Evolutionary conservation across 2,888 invertebrate genomes (phyloP), one percentile per base, ranked within the genome.

Genomic region (Cactoblastis cactorum): DNA sequence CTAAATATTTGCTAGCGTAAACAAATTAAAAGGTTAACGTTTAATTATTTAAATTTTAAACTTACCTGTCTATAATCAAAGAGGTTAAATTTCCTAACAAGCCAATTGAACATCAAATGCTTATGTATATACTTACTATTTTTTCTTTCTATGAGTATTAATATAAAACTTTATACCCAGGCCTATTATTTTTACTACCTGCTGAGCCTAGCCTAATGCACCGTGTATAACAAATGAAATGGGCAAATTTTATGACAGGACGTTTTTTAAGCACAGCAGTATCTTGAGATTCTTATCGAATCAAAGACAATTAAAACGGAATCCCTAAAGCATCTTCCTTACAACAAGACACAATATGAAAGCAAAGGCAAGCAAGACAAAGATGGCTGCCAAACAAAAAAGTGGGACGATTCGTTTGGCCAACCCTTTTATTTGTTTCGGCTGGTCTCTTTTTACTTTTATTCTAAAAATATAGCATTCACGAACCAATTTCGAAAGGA

Each of bases 401-500:
- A 60, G 70, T 74, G 74, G 74, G 74, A 77, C 77, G 83, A 76
- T 74, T 75, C 78, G 72, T 73, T 76, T 76, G 71, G 68, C 67
- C 79, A 79, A 83, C 84, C 87, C 86, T 85, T 84, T 84, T 83
- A 83, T 85, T 86, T 78, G 73, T 74, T 77, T 74, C 68, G 70
- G 71, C 66, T 66, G 71, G 68, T 67, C 72, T 77, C 77, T 84
- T 88, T 87, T 88, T 88, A 80, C 75, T 87, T 84, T 87, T 86
- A 79, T 86, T 86, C 80, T 83, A 81, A 86, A 88, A 86, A 88
- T 86, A 88, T 83, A 80, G 81, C 82, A 83, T 87, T 85, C 87
- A 82, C 87, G 79, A 80, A 80, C 85, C 86, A 84, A 88, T 88
- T 88, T 88, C 78, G 87, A 88, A 88, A 89, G 85, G 88, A 88